These are phyloP conservation scores for Natrix natrix DNA, from an alignment of 2,797 vertebrate species.

Conservation along the genomic window DNA sequence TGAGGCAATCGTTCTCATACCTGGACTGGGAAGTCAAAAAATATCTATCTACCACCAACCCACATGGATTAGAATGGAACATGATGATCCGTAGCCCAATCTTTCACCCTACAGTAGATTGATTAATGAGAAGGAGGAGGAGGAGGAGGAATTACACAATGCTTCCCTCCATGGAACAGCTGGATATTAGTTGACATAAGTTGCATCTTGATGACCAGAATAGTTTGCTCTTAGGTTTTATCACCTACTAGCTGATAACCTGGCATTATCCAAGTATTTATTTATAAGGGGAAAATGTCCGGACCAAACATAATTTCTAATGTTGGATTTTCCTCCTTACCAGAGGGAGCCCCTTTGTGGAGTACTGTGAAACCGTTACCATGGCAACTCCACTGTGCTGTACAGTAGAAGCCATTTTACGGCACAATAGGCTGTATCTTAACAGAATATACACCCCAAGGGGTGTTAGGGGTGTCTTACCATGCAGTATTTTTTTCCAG, in stretches of 20 bases:
- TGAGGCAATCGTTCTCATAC: background rate
- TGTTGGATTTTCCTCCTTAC: too few relatives aligned
- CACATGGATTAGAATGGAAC: background rate
- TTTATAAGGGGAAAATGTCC: too few relatives aligned
- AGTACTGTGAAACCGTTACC: too few relatives aligned
- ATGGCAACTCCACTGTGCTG: too few relatives aligned
- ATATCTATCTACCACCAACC: background rate
- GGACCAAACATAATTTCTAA: too few relatives aligned
- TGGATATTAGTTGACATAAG: background rate
- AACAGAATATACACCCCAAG: too few relatives aligned
- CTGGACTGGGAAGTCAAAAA: background rate
- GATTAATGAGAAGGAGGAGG: background rate
- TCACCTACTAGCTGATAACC: background rate
- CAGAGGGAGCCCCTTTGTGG: too few relatives aligned
- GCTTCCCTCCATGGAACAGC: background rate
- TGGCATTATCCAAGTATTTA: too few relatives aligned
- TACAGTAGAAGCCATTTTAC: too few relatives aligned
- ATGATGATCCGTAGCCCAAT: background rate
- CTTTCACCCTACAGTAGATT: background rate
- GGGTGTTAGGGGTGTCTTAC: too few relatives aligned
- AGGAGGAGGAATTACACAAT: background rate
- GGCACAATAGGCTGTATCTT: too few relatives aligned
- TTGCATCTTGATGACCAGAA: background rate
- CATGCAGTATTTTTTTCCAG: too few relatives aligned
- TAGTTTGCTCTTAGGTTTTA: background rate